Base-by-base conservation (phyloP, 2,113 vertebrate species). In the Lasiurus cinereus region DNA sequence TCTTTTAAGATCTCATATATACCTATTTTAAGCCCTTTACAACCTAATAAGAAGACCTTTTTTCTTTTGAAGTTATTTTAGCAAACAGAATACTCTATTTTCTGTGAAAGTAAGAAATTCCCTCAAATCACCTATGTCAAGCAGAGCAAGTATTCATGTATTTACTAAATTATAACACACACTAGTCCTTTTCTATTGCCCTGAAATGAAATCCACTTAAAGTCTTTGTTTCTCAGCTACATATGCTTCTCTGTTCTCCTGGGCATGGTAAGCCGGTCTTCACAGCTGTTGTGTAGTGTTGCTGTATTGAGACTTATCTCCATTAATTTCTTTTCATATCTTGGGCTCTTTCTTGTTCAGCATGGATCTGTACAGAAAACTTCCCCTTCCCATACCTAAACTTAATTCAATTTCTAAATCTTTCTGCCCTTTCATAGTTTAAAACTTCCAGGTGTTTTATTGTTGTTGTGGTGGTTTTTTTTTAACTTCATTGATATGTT, bases 11-110 rank as follows among this genome's bases (percentile, higher is more conserved):
- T 59, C 48, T 92, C 50, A 48, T 36, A 92, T 21, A 21, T 69
- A 48, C 11, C 50, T 70, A 78, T 92, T 78, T 78, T 78, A 56
- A 86, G 29, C 5, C 29, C 46, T 78, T 93, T 93, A 86, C 31
- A 79, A 48, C 31, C 31, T 48, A 86, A 3, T 54, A 54, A 67
- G 46, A 74, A 84, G 76, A 76, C 43, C 18, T 67, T 43, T 92
- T 69, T 92, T 22, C 76, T 86, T 92, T 78, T 59, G n/a, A 92
- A 48, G 72, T 54, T 36, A 77, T 56, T 56, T 85, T 18, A 85
- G 36, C 64, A 22, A 86, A 70, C 18, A 79, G 22, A 86, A 87
- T 50, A 59, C 64, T 87, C 29, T 70, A 50, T 29, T 79, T 93
- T 73, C 74, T 88, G 6, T 72, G 18, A 80, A 70, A 79, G 48